Evolutionary conservation across 2,113 vertebrate species (phyloP).

Genomic region (Scophthalmus maximus): DNA sequence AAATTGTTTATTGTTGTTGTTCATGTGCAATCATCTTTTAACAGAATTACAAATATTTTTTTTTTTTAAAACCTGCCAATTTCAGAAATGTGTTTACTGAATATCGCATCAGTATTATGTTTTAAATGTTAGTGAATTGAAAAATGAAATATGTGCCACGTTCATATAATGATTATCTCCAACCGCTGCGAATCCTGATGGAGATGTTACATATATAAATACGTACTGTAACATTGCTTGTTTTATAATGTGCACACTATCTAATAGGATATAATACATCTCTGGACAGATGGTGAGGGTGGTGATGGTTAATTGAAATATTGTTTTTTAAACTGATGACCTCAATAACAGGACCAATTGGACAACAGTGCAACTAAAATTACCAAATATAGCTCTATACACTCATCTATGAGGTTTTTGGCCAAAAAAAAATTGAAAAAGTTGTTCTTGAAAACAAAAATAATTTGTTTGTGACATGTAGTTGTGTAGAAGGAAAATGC

Average conservation of each 20-base stretch:
- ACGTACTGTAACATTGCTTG: conserved; percentile 7
- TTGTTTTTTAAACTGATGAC: not conserved
- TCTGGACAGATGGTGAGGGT: not conserved
- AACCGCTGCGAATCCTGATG: not conserved
- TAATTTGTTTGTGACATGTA: too few species aligned
- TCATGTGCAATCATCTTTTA: not conserved
- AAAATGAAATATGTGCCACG: not conserved
- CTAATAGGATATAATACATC: not conserved
- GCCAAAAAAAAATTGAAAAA: too few species aligned
- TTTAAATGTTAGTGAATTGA: not conserved
- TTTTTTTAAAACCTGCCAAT: not conserved
- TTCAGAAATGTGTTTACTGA: not conserved
- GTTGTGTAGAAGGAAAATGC: too few species aligned
- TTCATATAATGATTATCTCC: not conserved
- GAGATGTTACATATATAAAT: not conserved
- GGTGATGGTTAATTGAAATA: not conserved
- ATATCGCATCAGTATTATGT: not conserved
- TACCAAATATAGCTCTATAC: not conserved
- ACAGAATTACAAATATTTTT: not conserved
- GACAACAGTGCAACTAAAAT: not conserved
- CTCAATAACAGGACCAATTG: not conserved
- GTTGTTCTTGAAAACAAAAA: too few species aligned
- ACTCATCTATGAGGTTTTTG: too few species aligned
- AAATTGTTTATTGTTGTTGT: too few species aligned
- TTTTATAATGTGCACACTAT: not conserved